These are phyloP conservation scores for Tarsius wallacei DNA, from an alignment of 2,797 vertebrate genomes.

Conservation along the genomic window DNA sequence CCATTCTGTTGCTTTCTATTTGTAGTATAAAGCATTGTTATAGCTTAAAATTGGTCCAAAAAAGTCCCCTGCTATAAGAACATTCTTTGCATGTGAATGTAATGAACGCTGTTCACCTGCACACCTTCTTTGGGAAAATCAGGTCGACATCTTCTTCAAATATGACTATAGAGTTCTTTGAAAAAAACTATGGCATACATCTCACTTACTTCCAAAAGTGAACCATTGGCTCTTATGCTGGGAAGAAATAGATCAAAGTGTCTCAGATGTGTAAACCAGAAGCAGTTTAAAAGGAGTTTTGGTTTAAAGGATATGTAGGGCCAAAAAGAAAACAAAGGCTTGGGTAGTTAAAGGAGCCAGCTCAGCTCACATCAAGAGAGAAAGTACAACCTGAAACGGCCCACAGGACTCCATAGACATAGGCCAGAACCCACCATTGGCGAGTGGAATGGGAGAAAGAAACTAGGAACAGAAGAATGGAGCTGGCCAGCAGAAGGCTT, in stretches of 20 bases:
- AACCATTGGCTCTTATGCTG: conserved; percentile 65
- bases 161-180: not conserved
- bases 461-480: not conserved
- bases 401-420: not conserved
- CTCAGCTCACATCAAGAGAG: conserved; percentile 25
- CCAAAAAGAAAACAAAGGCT: conserved; percentile 76
- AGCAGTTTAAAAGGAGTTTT: conserved; percentile 36
- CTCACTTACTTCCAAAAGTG: conserved; percentile 68
- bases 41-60: conserved; percentile 55
- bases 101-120: not conserved
- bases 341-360: conserved; percentile 47
- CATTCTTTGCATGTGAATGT: not conserved
- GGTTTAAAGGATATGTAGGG: conserved; percentile 56
- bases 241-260: conserved; percentile 73
- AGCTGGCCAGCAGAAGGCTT: not conserved
- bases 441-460: not conserved
- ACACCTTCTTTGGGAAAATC: not conserved
- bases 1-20: conserved; percentile 29
- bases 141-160: conserved; percentile 16
- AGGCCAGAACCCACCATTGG: not conserved
- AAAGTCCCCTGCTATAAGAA: not conserved
- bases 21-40: conserved; percentile 46
- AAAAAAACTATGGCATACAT: not conserved
- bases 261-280: conserved; percentile 67
- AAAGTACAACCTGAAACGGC: conserved; percentile 56